Conservation (phyloP, 2,113 vertebrate genomes). For the Macrotis lagotis region DNA sequence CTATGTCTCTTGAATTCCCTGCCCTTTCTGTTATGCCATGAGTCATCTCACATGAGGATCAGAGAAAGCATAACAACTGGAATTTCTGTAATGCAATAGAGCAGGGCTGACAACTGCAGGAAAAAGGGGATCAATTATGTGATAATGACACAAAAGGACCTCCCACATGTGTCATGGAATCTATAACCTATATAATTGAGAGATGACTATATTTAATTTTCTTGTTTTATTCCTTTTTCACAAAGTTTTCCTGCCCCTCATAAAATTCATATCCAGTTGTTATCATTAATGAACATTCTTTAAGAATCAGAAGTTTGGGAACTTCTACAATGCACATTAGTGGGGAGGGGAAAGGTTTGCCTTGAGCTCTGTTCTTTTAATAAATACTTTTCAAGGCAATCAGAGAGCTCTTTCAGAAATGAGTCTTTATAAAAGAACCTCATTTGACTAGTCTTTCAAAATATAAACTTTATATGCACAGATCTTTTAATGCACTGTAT, state of each 20-base stretch:
- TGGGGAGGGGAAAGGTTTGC: background rate
- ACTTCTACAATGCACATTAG: background rate
- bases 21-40: background rate
- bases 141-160: background rate
- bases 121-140: background rate
- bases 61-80: background rate
- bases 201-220: slow-evolving; percentile 21
- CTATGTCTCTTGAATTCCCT: background rate
- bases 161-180: background rate
- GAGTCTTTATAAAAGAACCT: slow-evolving; percentile 15
- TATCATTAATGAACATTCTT: slow-evolving; percentile 14
- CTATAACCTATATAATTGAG: background rate
- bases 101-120: background rate
- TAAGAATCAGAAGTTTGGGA: background rate
- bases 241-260: background rate
- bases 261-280: slow-evolving; percentile 15
- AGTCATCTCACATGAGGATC: background rate
- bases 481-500: slow-evolving; percentile 9
- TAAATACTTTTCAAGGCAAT: slow-evolving; percentile 10
- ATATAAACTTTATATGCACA: background rate
- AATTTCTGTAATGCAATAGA: background rate
- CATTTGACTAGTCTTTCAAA: slow-evolving; percentile 9
- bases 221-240: slow-evolving; percentile 11
- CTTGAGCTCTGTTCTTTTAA: slow-evolving; percentile 4
- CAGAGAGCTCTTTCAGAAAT: slow-evolving; percentile 28